Conservation (phyloP, 2,888 invertebrate species). For the Drosophila hamatofila region DNA sequence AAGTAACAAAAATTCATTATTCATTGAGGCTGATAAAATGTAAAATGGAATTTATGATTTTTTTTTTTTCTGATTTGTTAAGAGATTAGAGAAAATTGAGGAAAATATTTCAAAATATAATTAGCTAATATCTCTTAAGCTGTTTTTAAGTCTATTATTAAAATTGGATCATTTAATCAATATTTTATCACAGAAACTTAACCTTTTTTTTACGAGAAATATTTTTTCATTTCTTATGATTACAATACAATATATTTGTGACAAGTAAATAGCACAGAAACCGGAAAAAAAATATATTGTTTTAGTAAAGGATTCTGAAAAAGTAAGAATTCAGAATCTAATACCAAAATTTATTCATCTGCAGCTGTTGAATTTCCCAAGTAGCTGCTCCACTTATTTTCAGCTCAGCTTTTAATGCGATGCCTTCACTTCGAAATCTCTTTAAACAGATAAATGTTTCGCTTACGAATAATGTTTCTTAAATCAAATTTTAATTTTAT, state of each 20-base stretch:
- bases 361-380: neutral
- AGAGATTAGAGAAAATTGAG: neutral
- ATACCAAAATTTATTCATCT: neutral
- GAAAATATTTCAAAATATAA: neutral
- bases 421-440: neutral
- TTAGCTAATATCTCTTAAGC: neutral
- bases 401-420: neutral
- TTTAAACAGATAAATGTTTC: neutral
- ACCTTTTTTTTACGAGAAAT: neutral
- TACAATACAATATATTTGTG: neutral
- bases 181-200: neutral
- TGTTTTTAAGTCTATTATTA: neutral
- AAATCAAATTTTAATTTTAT: neutral
- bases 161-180: neutral
- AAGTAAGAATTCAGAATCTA: neutral
- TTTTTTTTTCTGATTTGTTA: neutral
- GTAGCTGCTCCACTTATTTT: neutral
- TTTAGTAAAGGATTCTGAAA: neutral
- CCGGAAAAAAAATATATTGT: neutral
- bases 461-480: neutral
- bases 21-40: neutral
- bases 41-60: neutral
- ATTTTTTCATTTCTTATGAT: neutral
- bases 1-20: neutral
- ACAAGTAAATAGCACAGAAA: neutral